A percentile compares a stretch with the other conserved stretches of the same genome.
Evolutionary conservation across 2,888 invertebrate species (phyloP).

Genomic region (Amphipyra berbera): DNA sequence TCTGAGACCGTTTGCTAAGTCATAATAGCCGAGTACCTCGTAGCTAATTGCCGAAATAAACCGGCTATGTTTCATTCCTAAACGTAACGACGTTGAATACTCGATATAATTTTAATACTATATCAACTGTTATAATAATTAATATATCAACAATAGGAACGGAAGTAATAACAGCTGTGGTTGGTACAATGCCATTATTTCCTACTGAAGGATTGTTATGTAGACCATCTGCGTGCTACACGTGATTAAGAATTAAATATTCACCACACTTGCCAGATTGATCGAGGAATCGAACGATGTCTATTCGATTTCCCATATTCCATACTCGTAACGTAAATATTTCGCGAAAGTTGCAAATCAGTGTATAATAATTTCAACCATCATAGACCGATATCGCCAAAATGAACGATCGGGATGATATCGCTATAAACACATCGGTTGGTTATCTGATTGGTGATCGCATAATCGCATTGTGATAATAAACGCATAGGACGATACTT

Average conservation of each 20-base stretch:
- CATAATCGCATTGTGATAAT: too few relatives aligned
- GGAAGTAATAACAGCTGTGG: conserved; percentile 28
- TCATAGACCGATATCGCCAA: too few relatives aligned
- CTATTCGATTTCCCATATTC: conserved; percentile 10
- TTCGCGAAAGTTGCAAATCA: too few relatives aligned
- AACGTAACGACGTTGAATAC: conserved; percentile 7
- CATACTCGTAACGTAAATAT: not conserved
- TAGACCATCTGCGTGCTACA: conserved; percentile 17
- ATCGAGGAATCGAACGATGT: conserved; percentile 29
- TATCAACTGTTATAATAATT: conserved; percentile 4
- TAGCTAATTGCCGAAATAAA: conserved; percentile 42
- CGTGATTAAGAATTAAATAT: conserved; percentile 44
- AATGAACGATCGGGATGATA: too few relatives aligned
- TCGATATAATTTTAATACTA: not conserved
- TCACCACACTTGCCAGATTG: conserved; percentile 40
- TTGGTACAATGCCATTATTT: conserved; percentile 49
- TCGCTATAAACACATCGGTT: too few relatives aligned
- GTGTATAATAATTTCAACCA: too few relatives aligned
- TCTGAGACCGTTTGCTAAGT: conserved; percentile 27
- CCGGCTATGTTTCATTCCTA: conserved; percentile 24
- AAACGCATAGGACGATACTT: too few relatives aligned
- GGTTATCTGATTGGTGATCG: too few relatives aligned
- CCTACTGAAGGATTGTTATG: conserved; percentile 30
- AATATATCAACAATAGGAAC: conserved; percentile 10
- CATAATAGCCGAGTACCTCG: conserved; percentile 23